Evolutionary conservation across 2,888 invertebrate species (phyloP), one percentile per base, ranked within the genome.

Genomic region (Liodrosophila aerea): DNA sequence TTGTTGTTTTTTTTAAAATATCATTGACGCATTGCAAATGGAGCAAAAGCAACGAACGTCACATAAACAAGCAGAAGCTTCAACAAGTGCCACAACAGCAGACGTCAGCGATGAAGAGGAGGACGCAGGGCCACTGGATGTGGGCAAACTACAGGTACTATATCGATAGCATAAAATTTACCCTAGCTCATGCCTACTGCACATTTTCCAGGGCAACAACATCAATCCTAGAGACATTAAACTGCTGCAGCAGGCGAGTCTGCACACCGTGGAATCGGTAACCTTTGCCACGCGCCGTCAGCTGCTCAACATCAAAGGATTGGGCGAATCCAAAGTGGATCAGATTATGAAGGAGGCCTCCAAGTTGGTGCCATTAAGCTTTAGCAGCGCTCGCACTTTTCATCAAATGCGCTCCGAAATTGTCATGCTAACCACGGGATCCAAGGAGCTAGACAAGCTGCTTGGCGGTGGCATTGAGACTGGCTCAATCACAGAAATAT

Each of bases 391-490:
- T 0, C 96, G 98, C 2, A 97, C 97, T 81, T 96, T 98, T 88
- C 97, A 98, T 89, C 95, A 96, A 87, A 98, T 97, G 89, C 93
- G 99, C 67, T 94, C 98, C 2, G 98, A 99, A 90, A 96, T 99
- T 47, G 97, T 99, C 51, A 96, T 96, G 88, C 90, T 99, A 7
- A 97, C 98, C 0, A 98, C 98, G 2, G 99, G 99, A 0, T 98
- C 98, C 0, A 96, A 95, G 73, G 98, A 98, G 88, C 90, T 98
- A 31, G 98, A 99, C 88, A 94, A 97, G 86, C 91, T 98, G 22
- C 91, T 98, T 2, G 97, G 97, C 29, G 98, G 99, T 37, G 99
- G 99, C 2, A 95, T 99, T 73, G 99, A 99, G 90, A 99, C 99
- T 0, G 99, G 99, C 0, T 98, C 98, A 0, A 98, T 99, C 34